Percentiles rank a stretch among this genome's conserved stretches.
Evolutionary conservation across 1,140 invertebrate species (phyloP).

Genomic region (Drosophila pachea): DNA sequence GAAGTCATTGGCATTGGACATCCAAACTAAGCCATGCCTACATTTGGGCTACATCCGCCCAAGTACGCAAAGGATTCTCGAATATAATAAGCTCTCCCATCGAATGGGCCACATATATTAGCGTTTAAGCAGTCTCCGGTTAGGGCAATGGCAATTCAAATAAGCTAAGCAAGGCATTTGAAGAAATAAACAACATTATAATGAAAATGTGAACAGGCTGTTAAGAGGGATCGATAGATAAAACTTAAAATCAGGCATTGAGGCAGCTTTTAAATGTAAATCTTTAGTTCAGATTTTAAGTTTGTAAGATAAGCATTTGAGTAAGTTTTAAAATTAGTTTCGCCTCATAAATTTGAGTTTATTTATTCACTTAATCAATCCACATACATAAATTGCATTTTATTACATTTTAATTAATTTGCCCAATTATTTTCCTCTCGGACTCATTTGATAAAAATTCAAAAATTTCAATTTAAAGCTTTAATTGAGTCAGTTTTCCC

Average conservation of each 20-base stretch:
- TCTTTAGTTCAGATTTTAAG: too few relatives aligned
- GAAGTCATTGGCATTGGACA: conserved; percentile 23
- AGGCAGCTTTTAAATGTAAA: too few relatives aligned
- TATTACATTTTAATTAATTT: background rate
- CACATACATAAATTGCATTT: background rate
- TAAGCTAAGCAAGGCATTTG: too few relatives aligned
- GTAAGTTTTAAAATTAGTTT: background rate
- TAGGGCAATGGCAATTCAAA: too few relatives aligned
- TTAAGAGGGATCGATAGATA: too few relatives aligned
- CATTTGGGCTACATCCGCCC: conserved; percentile 22
- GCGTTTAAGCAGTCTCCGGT: too few relatives aligned
- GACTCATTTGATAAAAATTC: conserved; percentile 1
- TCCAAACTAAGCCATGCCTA: conserved; percentile 30
- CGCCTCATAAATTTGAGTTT: background rate
- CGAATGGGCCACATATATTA: conserved; percentile 12
- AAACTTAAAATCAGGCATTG: too few relatives aligned
- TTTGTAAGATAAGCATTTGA: too few relatives aligned
- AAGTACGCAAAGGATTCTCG: conserved; percentile 11
- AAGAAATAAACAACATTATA: too few relatives aligned
- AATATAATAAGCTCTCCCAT: conserved; percentile 18
- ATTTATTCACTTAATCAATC: background rate
- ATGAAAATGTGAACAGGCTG: too few relatives aligned
- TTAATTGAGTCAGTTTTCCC: conserved; percentile 2
- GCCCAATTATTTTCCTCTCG: background rate
- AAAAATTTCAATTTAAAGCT: background rate